Base-by-base conservation (phyloP, 2,888 invertebrate genomes). In the Ceratothoa steindachneri region DNA sequence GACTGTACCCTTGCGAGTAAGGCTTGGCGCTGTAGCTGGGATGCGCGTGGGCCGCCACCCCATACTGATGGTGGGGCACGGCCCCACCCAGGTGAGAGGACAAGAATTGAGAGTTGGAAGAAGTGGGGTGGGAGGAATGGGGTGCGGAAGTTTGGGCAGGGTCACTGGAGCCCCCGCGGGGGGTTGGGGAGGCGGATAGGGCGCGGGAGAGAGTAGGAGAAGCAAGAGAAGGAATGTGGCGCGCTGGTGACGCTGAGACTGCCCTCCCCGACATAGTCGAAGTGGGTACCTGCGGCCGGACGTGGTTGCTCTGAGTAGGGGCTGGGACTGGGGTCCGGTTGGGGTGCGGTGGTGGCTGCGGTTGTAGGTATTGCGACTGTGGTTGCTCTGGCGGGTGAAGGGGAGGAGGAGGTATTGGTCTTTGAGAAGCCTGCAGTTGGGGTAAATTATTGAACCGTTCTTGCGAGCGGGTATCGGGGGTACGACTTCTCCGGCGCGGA, bases 181-280 rank as follows among this genome's bases (percentile, higher is more conserved):
- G 60, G 60, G 24, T 60, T n/a, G 60, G 76, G 30, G 76, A 76
- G 71, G 76, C 72, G 65, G 76, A 76, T 69, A 76, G 70, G 73
- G 76, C 76, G 55, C 76, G 76, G 68, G 76, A 73, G 67, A 73
- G 76, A 65, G 66, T 70, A 67, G 76, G 76, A 70, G 76, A 76
- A 68, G 70, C 73, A 55, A 76, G 53, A 31, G 76, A 69, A 60
- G 76, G 73, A 31, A 70, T 71, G 67, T 72, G 69, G 53, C 76
- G 76, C 70, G 76, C 73, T 67, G 76, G 60, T 12, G 60, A 60
- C 24, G 60, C 19, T 12, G 60, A 60, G 27, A 60, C 60, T 24
- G 60, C 60, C 60, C 60, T 60, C 24, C 22, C 9, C 27, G 24
- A 60, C 1, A 24, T 24, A 22, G 60, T 12, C 12, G 60, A 60